phyloP scores from a whole-genome alignment of 2,113 vertebrate genomes.

The Candoia aspera region DNA sequence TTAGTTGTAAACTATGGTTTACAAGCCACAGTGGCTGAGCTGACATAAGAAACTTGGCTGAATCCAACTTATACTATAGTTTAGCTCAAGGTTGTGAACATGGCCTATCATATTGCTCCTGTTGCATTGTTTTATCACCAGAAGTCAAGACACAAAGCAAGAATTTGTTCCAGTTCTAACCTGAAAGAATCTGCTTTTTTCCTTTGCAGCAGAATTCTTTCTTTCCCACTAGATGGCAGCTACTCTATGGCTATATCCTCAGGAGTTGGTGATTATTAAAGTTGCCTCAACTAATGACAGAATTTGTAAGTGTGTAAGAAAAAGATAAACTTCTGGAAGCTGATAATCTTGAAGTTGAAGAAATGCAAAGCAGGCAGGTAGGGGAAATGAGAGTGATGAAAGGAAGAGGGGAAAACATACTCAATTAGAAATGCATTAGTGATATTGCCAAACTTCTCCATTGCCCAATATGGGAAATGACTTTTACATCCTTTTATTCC shows the following conservation, averaged over 20 bases:
- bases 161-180: neutral
- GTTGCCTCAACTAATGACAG: neutral
- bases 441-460: too few species aligned
- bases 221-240: slow-evolving; percentile 75
- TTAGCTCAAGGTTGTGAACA: neutral
- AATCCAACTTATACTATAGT: neutral
- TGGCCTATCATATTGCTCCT: neutral
- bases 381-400: too few species aligned
- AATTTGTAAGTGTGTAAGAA: neutral
- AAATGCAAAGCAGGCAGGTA: too few species aligned
- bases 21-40: neutral
- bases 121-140: neutral
- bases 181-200: neutral
- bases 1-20: neutral
- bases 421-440: too few species aligned
- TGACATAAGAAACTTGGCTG: neutral
- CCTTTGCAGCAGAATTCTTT: slow-evolving; percentile 10
- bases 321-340: neutral
- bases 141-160: neutral
- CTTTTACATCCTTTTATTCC: too few species aligned
- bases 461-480: too few species aligned
- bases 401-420: too few species aligned
- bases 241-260: neutral
- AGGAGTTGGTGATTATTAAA: rapidly evolving
- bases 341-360: too few species aligned